phyloP scores from a whole-genome alignment of 2,113 vertebrate genomes.

The Plectropomus leopardus region DNA sequence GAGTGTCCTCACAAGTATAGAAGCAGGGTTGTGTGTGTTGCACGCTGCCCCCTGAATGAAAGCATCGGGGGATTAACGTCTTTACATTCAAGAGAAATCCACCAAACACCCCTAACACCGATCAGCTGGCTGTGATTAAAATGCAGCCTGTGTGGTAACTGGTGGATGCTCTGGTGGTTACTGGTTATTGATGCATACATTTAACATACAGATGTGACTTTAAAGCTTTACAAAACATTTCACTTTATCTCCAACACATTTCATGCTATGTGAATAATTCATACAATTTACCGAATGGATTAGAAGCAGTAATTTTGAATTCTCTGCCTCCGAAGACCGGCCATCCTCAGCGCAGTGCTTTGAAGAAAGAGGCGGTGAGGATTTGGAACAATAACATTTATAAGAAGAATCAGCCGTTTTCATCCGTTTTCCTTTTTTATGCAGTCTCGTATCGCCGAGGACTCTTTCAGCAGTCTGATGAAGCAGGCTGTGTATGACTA shows the following conservation, averaged over 20 bases:
- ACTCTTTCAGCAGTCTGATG: neutral
- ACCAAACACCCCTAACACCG: neutral
- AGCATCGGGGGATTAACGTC: conserved; percentile 37
- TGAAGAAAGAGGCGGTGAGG: neutral
- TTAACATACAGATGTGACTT: neutral
- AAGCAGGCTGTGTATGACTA: neutral
- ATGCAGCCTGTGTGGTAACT: neutral
- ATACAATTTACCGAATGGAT: neutral
- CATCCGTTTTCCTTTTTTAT: neutral
- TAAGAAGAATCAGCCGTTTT: neutral
- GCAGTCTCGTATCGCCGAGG: neutral
- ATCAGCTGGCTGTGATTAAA: conserved; percentile 21
- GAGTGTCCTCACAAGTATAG: no score
- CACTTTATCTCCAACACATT: neutral
- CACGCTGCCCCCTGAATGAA: conserved; percentile 20
- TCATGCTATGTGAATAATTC: neutral
- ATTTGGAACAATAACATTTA: neutral
- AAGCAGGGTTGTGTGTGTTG: neutral
- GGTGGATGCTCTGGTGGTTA: conserved; percentile 5
- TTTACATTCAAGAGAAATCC: conserved; percentile 28
- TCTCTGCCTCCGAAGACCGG: neutral
- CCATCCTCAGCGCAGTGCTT: neutral
- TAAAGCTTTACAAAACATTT: neutral
- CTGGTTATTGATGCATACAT: neutral
- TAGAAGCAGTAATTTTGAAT: neutral